phyloP scores from a whole-genome alignment of 2,113 vertebrate genomes.

The Gambusia affinis region DNA sequence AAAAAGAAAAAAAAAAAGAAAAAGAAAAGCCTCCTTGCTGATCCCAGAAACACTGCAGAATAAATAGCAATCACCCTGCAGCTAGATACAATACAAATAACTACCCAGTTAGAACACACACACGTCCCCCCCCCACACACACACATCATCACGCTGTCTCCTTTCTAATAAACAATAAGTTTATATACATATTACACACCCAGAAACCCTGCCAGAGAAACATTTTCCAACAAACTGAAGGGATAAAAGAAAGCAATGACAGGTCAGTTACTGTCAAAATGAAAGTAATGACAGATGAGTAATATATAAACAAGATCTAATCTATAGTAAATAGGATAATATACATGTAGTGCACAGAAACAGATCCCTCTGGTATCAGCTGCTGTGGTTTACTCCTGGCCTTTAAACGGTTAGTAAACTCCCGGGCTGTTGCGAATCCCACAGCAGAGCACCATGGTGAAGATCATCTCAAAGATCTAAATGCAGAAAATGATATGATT shows the following conservation, averaged over 20 bases:
- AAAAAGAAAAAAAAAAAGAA: no score
- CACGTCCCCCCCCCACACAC: constrained; percentile 18
- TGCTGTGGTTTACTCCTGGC: neutral
- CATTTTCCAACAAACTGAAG: constrained; percentile 42
- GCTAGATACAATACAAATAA: constrained; percentile 22
- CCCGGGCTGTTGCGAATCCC: constrained; percentile 75
- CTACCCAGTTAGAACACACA: constrained; percentile 32
- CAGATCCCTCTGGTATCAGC: constrained; percentile 4
- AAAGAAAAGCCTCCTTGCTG: neutral
- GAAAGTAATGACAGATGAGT: constrained; percentile 15
- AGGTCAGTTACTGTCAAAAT: constrained; percentile 24
- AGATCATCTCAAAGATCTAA: constrained; percentile 79
- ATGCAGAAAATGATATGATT: constrained; percentile 11
- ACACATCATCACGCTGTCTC: neutral
- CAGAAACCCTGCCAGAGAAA: constrained; percentile 51
- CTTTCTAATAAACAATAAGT: constrained; percentile 1
- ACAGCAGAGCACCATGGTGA: constrained; percentile 80
- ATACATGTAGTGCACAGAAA: constrained; percentile 33
- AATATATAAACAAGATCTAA: constrained; percentile 31
- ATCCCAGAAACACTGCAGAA: constrained; percentile 41
- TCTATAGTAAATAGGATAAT: constrained; percentile 39
- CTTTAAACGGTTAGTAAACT: constrained; percentile 54
- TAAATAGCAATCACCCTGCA: constrained; percentile 44
- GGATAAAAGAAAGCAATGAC: constrained; percentile 44
- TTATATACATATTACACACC: constrained; percentile 77